Conservation (phyloP, 2,113 vertebrate species). For the Chitala chitala region DNA sequence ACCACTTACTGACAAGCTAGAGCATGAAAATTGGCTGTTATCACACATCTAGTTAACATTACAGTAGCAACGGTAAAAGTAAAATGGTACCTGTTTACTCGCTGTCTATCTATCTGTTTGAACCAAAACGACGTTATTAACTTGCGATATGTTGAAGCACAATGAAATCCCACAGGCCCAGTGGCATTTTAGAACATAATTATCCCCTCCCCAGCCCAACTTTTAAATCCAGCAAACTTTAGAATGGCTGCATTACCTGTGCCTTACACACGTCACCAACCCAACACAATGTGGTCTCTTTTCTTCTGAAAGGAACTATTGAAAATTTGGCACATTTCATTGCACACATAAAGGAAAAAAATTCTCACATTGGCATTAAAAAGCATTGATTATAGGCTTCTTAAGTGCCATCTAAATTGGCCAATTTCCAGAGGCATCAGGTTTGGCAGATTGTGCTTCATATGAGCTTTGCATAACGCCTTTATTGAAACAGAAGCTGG, state of each 20-base stretch:
- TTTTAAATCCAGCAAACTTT: too few relatives aligned
- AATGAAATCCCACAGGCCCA: neutral
- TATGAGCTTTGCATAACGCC: neutral
- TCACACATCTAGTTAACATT: neutral
- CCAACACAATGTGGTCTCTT: neutral
- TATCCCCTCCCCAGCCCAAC: too few relatives aligned
- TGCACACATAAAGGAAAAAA: neutral
- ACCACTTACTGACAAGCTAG: neutral
- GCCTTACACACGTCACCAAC: too few relatives aligned
- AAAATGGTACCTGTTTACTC: neutral
- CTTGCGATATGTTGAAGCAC: neutral
- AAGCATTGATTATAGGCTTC: neutral
- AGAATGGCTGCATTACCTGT: too few relatives aligned
- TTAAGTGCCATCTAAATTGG: constrained; percentile 5
- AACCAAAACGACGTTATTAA: neutral
- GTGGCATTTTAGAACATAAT: neutral
- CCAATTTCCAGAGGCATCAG: neutral
- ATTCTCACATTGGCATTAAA: neutral
- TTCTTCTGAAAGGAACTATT: neutral
- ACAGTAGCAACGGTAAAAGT: neutral
- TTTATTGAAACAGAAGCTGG: neutral
- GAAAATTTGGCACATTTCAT: neutral
- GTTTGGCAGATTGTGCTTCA: neutral
- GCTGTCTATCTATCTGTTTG: neutral
- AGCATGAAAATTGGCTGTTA: neutral